Evolutionary conservation across 37 sponge, comb jelly and placozoan species (phyloP), one percentile per base, ranked within the genome.

Genomic region (Chondrilla cf. caribensis): DNA sequence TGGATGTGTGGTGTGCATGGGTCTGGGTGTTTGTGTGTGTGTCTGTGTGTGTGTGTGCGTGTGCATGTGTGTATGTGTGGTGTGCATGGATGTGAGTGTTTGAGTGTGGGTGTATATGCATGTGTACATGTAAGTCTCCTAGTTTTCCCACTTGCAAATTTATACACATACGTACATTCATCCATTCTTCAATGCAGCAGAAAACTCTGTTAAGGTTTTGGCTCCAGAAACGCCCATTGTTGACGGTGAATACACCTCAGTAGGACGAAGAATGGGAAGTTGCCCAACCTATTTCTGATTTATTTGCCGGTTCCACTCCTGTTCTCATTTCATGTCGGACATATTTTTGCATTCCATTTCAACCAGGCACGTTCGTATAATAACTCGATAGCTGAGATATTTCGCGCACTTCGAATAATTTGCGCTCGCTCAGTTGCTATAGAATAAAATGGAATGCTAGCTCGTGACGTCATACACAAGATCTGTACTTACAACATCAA

Each of bases 41-140:
- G 68, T 67, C 2, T 67, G 29, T 67, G 68, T 67, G 68, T 67
- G 68, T 67, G 68, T 67, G 68, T 26, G 32, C 29, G 68, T 67
- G 64, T 47, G 51, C 11, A 14, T 47, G 51, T 6, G 51, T 47
- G 51, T 47, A 11, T 11, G 11, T 11, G 11, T 47, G 51, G 51
- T 47, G 51, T 47, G 51, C 51, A 47, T 11, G 11, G 6, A 47
- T 11, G 51, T 47, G 11, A 6, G 11, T 47, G 11, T 47, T 11
- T 47, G 9, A 47, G 6, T 47, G 51, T 47, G 11, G 19, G 64
- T 26, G 64, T 60, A 26, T 15, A 26, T 60, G 15, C 64, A 60
- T 60, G 29, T 15, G 22, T 60, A 60, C 15, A 26, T 60, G 22
- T 15, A 28, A 19, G 15, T 26, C 29, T 60, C 22, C 24, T 60